Conservation (phyloP, 2,113 vertebrate species). For the Lanius collurio region DNA sequence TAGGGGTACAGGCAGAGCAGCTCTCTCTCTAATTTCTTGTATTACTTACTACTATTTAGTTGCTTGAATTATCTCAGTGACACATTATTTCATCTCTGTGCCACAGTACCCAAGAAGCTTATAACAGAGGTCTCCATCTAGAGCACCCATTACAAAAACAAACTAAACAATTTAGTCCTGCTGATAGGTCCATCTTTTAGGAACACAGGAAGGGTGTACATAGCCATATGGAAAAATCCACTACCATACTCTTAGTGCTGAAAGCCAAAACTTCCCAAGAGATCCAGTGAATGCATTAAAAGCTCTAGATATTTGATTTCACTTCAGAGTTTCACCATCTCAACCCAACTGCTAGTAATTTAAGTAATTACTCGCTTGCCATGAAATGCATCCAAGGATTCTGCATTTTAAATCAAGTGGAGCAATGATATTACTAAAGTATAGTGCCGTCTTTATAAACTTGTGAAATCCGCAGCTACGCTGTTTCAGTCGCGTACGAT, state of each 20-base stretch:
- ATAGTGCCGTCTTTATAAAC: not conserved
- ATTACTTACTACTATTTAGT: not conserved
- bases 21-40: not conserved
- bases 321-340: not conserved
- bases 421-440: accelerated
- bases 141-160: not conserved
- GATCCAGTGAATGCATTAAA: not conserved
- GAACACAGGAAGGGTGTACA: not conserved
- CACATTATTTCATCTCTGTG: not conserved
- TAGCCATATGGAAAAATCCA: slow-evolving; percentile 40
- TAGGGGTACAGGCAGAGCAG: not conserved
- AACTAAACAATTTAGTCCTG: not conserved
- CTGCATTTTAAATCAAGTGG: not conserved
- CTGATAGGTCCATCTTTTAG: not conserved
- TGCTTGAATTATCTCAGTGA: not conserved
- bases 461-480: not conserved
- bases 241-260: not conserved
- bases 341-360: not conserved
- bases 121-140: not conserved
- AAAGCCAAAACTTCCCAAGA: slow-evolving; percentile 47
- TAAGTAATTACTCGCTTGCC: not conserved
- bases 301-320: not conserved
- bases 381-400: not conserved
- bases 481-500: too few relatives aligned
- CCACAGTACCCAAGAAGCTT: not conserved